These are phyloP conservation scores for Strigamia maritima DNA, from an alignment of 2,888 invertebrate genomes.

Conservation along the genomic window DNA sequence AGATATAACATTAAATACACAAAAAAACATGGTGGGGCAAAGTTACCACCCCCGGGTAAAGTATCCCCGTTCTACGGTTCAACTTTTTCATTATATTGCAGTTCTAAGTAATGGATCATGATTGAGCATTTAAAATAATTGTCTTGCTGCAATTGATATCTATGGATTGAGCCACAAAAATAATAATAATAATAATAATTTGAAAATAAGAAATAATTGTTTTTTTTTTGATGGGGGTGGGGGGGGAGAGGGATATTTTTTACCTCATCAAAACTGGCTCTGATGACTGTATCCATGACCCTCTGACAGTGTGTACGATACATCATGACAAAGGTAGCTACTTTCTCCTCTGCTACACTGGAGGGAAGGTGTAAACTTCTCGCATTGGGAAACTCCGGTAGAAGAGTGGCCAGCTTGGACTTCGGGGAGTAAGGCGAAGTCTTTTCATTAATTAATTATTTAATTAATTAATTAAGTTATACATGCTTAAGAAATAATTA, in stretches of 20 bases:
- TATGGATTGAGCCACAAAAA: no score
- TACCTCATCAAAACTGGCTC: slow-evolving; percentile 48
- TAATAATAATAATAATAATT: background rate
- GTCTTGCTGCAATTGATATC: no score
- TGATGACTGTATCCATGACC: slow-evolving; percentile 55
- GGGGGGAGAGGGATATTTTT: background rate
- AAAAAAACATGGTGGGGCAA: no score
- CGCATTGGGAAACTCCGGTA: slow-evolving; percentile 54
- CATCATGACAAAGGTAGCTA: slow-evolving; percentile 55
- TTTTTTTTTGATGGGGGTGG: no score
- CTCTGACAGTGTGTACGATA: slow-evolving; percentile 56
- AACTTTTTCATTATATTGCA: background rate
- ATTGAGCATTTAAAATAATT: no score
- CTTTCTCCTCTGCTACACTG: slow-evolving; percentile 44
- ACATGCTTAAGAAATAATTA: background rate
- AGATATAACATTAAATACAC: no score
- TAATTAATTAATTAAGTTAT: background rate
- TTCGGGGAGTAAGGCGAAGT: slow-evolving; percentile 45
- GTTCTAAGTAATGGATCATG: no score
- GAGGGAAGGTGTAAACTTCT: slow-evolving; percentile 52
- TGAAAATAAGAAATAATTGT: no score
- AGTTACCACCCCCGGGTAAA: no score
- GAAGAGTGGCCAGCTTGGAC: slow-evolving; percentile 51
- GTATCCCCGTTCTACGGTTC: no score
- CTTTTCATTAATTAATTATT: slow-evolving; percentile 31